Percentiles rank a stretch among this genome's conserved stretches.
phyloP scores from a whole-genome alignment of 1,140 invertebrate species.

The Papilio helenus region DNA sequence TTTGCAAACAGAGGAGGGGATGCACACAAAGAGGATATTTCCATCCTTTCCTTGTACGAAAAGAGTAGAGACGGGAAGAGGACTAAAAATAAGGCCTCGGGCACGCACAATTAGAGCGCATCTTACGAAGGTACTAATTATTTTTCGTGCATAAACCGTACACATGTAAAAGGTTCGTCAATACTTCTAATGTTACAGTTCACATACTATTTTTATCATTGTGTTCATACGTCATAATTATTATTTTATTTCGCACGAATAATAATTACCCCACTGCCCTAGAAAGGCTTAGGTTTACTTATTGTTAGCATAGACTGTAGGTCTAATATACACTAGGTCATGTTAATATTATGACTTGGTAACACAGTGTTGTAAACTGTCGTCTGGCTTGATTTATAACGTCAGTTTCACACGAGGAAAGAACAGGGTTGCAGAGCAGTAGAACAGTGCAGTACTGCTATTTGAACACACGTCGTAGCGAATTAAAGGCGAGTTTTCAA shows the following conservation, averaged over 20 bases:
- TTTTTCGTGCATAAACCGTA: too few species aligned
- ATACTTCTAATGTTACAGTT: too few species aligned
- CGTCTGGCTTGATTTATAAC: background rate
- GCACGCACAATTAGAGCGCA: too few species aligned
- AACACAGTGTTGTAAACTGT: constrained; percentile 10
- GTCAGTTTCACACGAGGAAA: background rate
- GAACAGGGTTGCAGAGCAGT: background rate
- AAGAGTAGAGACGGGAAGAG: too few species aligned
- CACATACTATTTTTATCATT: too few species aligned
- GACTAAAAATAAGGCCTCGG: too few species aligned
- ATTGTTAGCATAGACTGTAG: background rate
- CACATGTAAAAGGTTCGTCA: too few species aligned
- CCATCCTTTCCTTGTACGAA: too few species aligned
- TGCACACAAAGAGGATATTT: too few species aligned
- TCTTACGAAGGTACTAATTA: too few species aligned
- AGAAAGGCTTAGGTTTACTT: background rate
- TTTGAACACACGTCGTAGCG: background rate
- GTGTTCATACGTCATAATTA: background rate
- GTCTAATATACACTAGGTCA: background rate
- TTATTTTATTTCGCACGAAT: background rate
- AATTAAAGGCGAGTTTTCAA: too few species aligned
- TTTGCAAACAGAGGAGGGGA: too few species aligned
- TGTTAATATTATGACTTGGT: constrained; percentile 6
- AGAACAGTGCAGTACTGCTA: background rate
- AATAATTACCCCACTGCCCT: background rate